Evolutionary conservation across 2,888 invertebrate species (phyloP), one percentile per base, ranked within the genome.

Genomic region (Catonia carolina): DNA sequence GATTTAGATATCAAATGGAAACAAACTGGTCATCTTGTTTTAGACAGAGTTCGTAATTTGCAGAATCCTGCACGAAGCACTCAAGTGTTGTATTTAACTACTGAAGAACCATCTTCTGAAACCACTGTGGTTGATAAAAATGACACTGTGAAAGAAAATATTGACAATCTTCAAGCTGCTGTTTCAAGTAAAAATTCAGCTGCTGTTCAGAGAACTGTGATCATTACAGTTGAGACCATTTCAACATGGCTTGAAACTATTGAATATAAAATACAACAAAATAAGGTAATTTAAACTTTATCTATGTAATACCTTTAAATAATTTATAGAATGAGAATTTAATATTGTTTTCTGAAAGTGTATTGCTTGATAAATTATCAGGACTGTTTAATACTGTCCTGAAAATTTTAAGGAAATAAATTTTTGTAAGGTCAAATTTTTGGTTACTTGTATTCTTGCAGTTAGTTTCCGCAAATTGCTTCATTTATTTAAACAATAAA

Each of bases 211-310:
- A 59, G 58, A 12, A 64, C 62, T 37, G 55, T 59, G 14, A 60
- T 55, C 18, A 35, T 53, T 7, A 58, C 58, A 14, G 84, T 90
- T 47, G 87, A 90, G 71, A 86, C 84, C 0, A 85, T 92, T 39
- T 87, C 89, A 0, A 84, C 84, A 12, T 90, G 90, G 88, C 70
- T 92, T 41, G 88, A 91, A 73, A 88, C 86, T 22, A 87, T 91
- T 58, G 89, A 89, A 69, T 89, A 89, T 64, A 81, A 83, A 65
- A 85, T 89, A 31, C 57, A 58, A 42, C 53, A 62, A 39, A 59
- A 50, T 47, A 60, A 64, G 62, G 63, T 64, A 60, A 59, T 51
- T 36, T 10, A 27, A 27, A n/a, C n/a, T n/a, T n/a, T n/a, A n/a
- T n/a, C n/a, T n/a, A n/a, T n/a, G n/a, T n/a, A n/a, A n/a, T n/a